Evolutionary conservation across 1,140 invertebrate genomes (phyloP).

Genomic region (Caenorhabditis briggsae): DNA sequence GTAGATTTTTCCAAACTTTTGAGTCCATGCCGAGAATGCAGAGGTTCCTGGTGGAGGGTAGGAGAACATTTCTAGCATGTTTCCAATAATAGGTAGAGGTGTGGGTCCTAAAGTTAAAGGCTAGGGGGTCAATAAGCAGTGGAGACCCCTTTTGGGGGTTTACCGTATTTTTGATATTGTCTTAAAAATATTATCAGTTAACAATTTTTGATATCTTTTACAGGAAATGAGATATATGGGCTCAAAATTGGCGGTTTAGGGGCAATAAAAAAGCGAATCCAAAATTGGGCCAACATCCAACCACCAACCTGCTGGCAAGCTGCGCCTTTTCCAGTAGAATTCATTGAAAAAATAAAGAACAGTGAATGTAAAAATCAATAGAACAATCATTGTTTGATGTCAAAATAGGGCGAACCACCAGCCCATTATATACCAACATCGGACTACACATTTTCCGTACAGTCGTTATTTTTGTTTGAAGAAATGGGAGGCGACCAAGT

Average conservation of each 20-base stretch:
- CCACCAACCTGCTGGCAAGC: conserved; percentile 19
- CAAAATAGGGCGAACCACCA: too few relatives aligned
- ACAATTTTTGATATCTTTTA: too few relatives aligned
- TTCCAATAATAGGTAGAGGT: background rate
- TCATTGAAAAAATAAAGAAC: conserved; percentile 32
- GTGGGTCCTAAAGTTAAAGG: background rate
- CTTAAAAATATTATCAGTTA: too few relatives aligned
- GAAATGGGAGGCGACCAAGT: background rate
- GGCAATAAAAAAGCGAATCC: too few relatives aligned
- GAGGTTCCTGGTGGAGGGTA: background rate
- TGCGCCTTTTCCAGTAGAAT: conserved; percentile 18
- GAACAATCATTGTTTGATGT: background rate
- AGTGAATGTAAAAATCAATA: background rate
- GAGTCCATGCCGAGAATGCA: background rate
- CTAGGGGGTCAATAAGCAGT: background rate
- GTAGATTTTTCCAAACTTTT: conserved; percentile 31
- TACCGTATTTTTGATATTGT: too few relatives aligned
- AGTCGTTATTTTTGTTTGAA: background rate
- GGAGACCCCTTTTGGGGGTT: too few relatives aligned
- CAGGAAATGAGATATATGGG: background rate
- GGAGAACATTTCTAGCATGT: conserved; percentile 24
- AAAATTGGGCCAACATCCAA: background rate
- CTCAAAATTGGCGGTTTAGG: too few relatives aligned
- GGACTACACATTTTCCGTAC: conserved; percentile 22
- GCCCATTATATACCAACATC: background rate